These are phyloP conservation scores for Micrasema minimum DNA, from an alignment of 1,140 invertebrate species.

Conservation along the genomic window DNA sequence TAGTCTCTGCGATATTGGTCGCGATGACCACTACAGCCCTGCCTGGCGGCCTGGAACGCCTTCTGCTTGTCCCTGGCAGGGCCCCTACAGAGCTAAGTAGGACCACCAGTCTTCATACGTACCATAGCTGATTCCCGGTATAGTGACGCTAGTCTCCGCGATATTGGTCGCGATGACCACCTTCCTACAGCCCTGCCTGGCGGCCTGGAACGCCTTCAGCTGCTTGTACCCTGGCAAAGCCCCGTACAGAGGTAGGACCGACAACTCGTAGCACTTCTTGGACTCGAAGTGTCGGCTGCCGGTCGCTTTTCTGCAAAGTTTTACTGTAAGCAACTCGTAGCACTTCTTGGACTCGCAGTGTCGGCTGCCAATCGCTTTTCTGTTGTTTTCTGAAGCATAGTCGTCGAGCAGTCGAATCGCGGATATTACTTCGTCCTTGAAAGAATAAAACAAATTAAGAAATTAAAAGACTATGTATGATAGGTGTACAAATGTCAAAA, in stretches of 20 bases:
- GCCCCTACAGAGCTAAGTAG: too few relatives aligned
- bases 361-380: slow-evolving; percentile 41
- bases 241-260: slow-evolving; percentile 93
- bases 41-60: too few relatives aligned
- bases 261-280: slow-evolving; percentile 68
- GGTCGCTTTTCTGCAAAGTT: too few relatives aligned
- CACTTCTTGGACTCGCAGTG: slow-evolving; percentile 59
- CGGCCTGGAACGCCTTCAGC: slow-evolving; percentile 75
- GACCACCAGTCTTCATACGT: too few relatives aligned
- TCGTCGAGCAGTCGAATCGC: slow-evolving; percentile 76
- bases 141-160: slow-evolving; percentile 95
- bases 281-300: slow-evolving; percentile 57
- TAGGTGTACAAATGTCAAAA: too few relatives aligned
- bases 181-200: slow-evolving; percentile 73
- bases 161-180: slow-evolving; percentile 97
- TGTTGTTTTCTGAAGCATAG: slow-evolving; percentile 69
- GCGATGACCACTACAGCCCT: too few relatives aligned
- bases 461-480: too few relatives aligned
- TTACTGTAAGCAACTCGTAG: slow-evolving; percentile 73
- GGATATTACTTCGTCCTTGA: slow-evolving; percentile 84
- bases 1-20: too few relatives aligned
- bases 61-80: too few relatives aligned
- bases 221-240: slow-evolving; percentile 86
- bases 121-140: slow-evolving; percentile 91
- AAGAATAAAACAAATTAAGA: too few relatives aligned